phyloP scores from a whole-genome alignment of 2,888 invertebrate genomes.

The Pollenia griseotomentosa region DNA sequence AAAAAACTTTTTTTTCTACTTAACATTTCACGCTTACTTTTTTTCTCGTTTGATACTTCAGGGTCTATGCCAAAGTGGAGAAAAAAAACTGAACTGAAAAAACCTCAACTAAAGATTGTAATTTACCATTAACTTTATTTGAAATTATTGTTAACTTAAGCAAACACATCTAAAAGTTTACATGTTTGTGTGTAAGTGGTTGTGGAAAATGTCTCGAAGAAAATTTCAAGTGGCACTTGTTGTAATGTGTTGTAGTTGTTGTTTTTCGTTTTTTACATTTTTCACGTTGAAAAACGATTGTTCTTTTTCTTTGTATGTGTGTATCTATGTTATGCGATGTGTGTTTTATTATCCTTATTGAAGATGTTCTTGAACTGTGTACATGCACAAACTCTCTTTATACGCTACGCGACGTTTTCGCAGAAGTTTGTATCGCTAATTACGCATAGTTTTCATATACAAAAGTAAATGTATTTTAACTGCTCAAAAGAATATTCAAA shows the following conservation, averaged over 20 bases:
- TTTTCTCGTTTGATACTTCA: neutral
- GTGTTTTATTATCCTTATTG: slow-evolving; percentile 49
- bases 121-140: slow-evolving; percentile 60
- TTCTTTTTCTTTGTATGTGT: slow-evolving; percentile 9
- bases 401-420: too few relatives aligned
- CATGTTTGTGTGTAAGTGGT: slow-evolving; percentile 6
- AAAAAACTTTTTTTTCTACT: slow-evolving; percentile 27
- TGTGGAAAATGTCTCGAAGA: slow-evolving; percentile 28
- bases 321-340: neutral
- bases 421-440: too few relatives aligned
- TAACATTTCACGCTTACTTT: slow-evolving; percentile 57
- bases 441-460: too few relatives aligned
- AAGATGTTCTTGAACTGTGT: slow-evolving; percentile 49
- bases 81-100: neutral
- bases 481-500: too few relatives aligned
- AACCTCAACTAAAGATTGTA: slow-evolving; percentile 44
- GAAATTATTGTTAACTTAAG: slow-evolving; percentile 35
- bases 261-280: neutral
- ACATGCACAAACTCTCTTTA: neutral
- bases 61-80: slow-evolving; percentile 40
- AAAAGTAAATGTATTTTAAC: too few relatives aligned
- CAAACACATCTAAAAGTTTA: slow-evolving; percentile 16
- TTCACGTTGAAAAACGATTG: slow-evolving; percentile 5
- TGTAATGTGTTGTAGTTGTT: neutral
- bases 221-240: slow-evolving; percentile 58